These are phyloP conservation scores for Glossosoma conforme DNA, from an alignment of 1,140 invertebrate genomes.

Conservation along the genomic window DNA sequence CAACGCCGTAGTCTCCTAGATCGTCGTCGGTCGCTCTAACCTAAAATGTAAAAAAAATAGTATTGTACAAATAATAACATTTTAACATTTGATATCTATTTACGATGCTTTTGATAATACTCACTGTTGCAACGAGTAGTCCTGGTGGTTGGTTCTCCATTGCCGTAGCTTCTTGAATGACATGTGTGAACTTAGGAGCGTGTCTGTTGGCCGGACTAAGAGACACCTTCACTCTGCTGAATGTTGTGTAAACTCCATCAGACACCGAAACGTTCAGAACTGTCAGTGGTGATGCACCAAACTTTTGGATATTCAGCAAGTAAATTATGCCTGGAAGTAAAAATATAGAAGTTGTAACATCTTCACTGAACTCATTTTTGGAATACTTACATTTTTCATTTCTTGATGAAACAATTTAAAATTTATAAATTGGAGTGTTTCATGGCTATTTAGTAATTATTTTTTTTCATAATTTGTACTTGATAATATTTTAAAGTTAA, in stretches of 20 bases:
- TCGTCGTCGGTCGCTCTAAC: slow-evolving; percentile 79
- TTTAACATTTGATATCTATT: slow-evolving; percentile 24
- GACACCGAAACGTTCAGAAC: slow-evolving; percentile 84
- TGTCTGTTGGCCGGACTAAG: slow-evolving; percentile 76
- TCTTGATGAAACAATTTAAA: too few relatives aligned
- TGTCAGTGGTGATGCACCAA: slow-evolving; percentile 48
- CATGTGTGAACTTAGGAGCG: slow-evolving; percentile 71
- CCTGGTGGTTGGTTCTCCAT: slow-evolving; percentile 78
- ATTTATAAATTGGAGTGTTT: too few relatives aligned
- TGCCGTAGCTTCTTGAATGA: slow-evolving; percentile 69
- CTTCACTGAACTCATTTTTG: not conserved
- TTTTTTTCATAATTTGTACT: not conserved
- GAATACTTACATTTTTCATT: too few relatives aligned
- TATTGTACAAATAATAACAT: not conserved
- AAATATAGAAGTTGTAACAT: slow-evolving; percentile 13
- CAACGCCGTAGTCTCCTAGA: slow-evolving; percentile 70
- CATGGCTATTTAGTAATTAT: slow-evolving; percentile 1
- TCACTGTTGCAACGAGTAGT: slow-evolving; percentile 59
- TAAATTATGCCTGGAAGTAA: slow-evolving; percentile 52
- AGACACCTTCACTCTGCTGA: slow-evolving; percentile 73
- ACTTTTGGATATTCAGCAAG: slow-evolving; percentile 57
- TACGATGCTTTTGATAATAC: too few relatives aligned
- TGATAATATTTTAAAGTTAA: not conserved
- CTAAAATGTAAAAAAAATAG: slow-evolving; percentile 32
- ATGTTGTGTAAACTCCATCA: slow-evolving; percentile 86